Conservation (phyloP, 2,113 vertebrate species). For the Nymphicus hollandicus region DNA sequence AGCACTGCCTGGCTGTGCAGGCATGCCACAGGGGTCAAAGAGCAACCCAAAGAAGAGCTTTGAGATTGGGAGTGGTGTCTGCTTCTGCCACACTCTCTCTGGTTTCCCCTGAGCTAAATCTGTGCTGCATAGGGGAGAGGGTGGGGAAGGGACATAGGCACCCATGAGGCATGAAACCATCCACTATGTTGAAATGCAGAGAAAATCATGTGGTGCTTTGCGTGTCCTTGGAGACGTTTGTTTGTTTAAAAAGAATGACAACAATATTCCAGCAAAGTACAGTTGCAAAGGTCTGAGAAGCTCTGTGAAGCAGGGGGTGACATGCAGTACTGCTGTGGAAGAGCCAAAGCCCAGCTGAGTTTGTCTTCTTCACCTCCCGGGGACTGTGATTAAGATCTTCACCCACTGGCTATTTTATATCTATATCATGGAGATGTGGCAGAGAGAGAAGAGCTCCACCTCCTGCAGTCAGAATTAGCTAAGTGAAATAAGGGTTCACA, state of each 20-base stretch:
- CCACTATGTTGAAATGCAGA: not conserved
- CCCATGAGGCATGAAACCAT: rapidly evolving
- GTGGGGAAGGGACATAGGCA: rapidly evolving
- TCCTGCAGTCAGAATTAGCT: not conserved
- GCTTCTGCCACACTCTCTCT: not conserved
- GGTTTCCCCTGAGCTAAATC: not conserved
- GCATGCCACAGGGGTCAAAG: not conserved
- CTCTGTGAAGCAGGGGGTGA: not conserved
- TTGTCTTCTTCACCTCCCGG: not conserved
- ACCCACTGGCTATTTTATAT: rapidly evolving
- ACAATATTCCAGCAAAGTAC: not conserved
- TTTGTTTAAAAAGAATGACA: not conserved
- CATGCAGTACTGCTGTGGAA: not conserved
- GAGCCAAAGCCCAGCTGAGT: not conserved
- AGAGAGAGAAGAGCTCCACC: not conserved
- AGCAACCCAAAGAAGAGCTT: not conserved
- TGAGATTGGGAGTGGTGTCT: not conserved
- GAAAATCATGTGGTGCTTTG: not conserved
- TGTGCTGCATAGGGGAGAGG: not conserved
- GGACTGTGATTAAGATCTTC: not conserved
- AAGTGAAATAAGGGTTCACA: not conserved
- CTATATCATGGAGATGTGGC: not conserved
- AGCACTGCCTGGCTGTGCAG: not conserved
- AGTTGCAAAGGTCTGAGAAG: not conserved
- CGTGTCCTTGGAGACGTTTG: not conserved